Percentiles rank a stretch among this genome's conserved stretches.
Evolutionary conservation across 2,888 invertebrate genomes (phyloP).

Genomic region (Pseudoips prasinana): DNA sequence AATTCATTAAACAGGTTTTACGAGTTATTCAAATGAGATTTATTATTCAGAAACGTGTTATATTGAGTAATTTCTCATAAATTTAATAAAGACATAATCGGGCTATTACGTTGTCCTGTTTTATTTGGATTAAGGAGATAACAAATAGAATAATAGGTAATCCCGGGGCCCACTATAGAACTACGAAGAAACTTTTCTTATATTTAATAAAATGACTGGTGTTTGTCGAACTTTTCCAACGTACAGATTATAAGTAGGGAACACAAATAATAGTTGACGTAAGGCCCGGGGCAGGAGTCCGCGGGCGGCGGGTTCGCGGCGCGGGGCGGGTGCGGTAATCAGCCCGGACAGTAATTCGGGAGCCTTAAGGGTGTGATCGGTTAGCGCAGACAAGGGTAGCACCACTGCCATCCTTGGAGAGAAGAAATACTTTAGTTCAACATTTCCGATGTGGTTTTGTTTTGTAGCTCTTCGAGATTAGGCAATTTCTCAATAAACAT

Average conservation of each 20-base stretch:
- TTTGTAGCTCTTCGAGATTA: slow-evolving; percentile 80
- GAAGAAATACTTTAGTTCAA: slow-evolving; percentile 80
- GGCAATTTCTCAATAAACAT: slow-evolving; percentile 78
- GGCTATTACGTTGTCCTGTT: slow-evolving; percentile 49
- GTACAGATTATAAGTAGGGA: slow-evolving; percentile 76
- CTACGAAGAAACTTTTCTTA: slow-evolving; percentile 65
- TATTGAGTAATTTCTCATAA: slow-evolving; percentile 38
- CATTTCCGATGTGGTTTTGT: slow-evolving; percentile 80
- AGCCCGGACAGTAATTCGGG: slow-evolving; percentile 79
- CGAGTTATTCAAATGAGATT: slow-evolving; percentile 57
- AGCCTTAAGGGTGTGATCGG: slow-evolving; percentile 80
- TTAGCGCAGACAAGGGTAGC: slow-evolving; percentile 78
- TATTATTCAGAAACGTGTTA: slow-evolving; percentile 41
- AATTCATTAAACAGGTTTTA: slow-evolving; percentile 62
- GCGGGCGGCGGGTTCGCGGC: slow-evolving; percentile 39
- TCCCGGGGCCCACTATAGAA: slow-evolving; percentile 63
- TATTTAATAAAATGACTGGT: slow-evolving; percentile 73
- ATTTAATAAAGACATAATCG: slow-evolving; percentile 41
- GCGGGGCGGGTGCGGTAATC: slow-evolving; percentile 64
- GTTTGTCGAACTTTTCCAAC: slow-evolving; percentile 73
- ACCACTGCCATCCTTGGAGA: slow-evolving; percentile 74
- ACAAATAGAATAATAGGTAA: slow-evolving; percentile 60
- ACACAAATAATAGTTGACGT: slow-evolving; percentile 79
- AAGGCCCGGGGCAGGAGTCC: slow-evolving; percentile 55
- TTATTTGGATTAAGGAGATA: slow-evolving; percentile 33